These are phyloP conservation scores for Aricia artaxerxes DNA, from an alignment of 2,888 invertebrate genomes.

Conservation along the genomic window DNA sequence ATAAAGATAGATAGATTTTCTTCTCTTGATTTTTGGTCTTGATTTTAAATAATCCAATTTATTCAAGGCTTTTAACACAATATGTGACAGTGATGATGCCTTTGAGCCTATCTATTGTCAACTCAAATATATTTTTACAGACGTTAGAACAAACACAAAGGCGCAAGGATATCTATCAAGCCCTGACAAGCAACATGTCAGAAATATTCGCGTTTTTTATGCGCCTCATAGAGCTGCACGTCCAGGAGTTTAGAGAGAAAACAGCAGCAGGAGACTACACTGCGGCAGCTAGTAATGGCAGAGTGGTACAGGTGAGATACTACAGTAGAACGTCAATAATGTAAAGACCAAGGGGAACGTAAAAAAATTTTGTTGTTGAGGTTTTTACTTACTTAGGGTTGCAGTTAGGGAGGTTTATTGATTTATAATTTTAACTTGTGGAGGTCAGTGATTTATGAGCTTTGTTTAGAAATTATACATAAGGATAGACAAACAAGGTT, in stretches of 20 bases:
- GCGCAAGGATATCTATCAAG: constrained; percentile 94
- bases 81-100: neutral
- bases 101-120: constrained; percentile 22
- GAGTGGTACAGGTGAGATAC: constrained; percentile 85
- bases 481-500: too few species aligned
- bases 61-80: too few species aligned
- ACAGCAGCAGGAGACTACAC: constrained; percentile 82
- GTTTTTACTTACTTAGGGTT: too few species aligned
- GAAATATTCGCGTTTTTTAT: constrained; percentile 93
- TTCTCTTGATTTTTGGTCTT: neutral
- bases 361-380: too few species aligned
- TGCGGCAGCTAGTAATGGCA: constrained; percentile 86
- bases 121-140: constrained; percentile 53
- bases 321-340: too few species aligned
- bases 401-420: too few species aligned
- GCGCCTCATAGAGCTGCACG: constrained; percentile 89
- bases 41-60: neutral
- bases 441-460: too few species aligned
- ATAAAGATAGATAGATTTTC: neutral
- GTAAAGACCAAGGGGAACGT: too few species aligned
- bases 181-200: constrained; percentile 92
- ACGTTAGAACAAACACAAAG: constrained; percentile 93
- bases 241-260: constrained; percentile 85
- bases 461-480: too few species aligned
- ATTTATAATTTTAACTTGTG: too few species aligned